Evolutionary conservation across 1,140 invertebrate genomes (phyloP).

Genomic region (Drosophila bocki): DNA sequence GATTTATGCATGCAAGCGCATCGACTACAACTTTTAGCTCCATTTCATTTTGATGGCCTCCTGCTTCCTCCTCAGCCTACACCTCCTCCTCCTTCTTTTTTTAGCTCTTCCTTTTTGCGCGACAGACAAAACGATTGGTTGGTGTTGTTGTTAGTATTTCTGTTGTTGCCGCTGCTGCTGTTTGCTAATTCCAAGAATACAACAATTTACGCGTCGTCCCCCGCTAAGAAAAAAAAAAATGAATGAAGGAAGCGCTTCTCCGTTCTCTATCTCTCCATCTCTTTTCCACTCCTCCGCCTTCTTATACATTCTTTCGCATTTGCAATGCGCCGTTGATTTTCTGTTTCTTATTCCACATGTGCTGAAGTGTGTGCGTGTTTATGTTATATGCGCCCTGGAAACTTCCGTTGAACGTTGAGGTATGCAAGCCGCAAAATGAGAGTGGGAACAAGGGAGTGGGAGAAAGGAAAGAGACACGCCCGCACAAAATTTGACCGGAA

Average conservation of each 20-base stretch:
- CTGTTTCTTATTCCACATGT: slow-evolving; percentile 31
- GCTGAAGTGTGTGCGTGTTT: slow-evolving; percentile 52
- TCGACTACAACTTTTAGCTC: slow-evolving; percentile 63
- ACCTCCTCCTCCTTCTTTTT: slow-evolving; percentile 7
- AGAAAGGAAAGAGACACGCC: slow-evolving; percentile 38
- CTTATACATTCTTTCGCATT: slow-evolving; percentile 60
- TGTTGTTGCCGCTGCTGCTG: slow-evolving; percentile 40
- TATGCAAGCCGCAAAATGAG: slow-evolving; percentile 53
- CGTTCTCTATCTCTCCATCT: slow-evolving; percentile 2
- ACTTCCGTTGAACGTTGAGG: slow-evolving; percentile 74
- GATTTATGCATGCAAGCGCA: slow-evolving; percentile 80
- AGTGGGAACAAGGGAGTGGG: background rate
- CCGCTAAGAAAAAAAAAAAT: slow-evolving; percentile 58
- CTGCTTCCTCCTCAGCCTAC: slow-evolving; percentile 16
- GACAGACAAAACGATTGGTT: slow-evolving; percentile 52
- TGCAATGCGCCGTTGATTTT: slow-evolving; percentile 71
- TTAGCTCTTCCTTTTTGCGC: slow-evolving; percentile 43
- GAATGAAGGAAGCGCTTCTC: slow-evolving; percentile 31
- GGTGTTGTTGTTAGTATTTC: slow-evolving; percentile 28
- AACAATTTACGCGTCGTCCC: slow-evolving; percentile 80
- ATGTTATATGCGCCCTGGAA: slow-evolving; percentile 68
- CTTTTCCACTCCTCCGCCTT: background rate
- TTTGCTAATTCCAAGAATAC: slow-evolving; percentile 81
- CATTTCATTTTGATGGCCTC: slow-evolving; percentile 71
- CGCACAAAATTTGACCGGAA: slow-evolving; percentile 72